These are phyloP conservation scores for Carduelis carduelis DNA, from an alignment of 2,797 vertebrate genomes.

Conservation along the genomic window DNA sequence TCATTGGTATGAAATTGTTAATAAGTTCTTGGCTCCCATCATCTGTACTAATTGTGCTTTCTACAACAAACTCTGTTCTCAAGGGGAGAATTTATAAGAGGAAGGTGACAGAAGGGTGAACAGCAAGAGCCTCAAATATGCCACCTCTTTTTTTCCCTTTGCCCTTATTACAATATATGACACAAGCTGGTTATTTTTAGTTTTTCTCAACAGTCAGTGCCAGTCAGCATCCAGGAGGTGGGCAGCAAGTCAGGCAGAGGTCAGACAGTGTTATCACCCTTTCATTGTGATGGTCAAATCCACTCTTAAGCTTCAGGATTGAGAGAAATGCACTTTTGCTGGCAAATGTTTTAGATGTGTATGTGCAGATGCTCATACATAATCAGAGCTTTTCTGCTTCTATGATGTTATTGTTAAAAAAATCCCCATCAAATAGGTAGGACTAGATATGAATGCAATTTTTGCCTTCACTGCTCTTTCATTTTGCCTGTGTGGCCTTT, in stretches of 20 bases:
- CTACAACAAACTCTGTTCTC: background rate
- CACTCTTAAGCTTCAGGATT: conserved; percentile 85
- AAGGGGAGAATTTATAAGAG: background rate
- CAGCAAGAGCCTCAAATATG: background rate
- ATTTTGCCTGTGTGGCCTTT: background rate
- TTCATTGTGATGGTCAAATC: conserved; percentile 89
- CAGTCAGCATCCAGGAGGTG: conserved; percentile 76
- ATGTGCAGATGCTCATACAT: conserved; percentile 60
- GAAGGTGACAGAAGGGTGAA: background rate
- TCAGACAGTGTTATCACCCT: conserved; percentile 83
- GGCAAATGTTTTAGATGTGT: conserved; percentile 78
- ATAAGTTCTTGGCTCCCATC: conserved; percentile 13
- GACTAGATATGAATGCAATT: background rate
- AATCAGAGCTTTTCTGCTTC: conserved; percentile 40
- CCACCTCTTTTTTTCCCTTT: background rate
- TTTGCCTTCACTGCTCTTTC: background rate
- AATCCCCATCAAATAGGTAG: background rate
- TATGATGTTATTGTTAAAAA: conserved; percentile 3
- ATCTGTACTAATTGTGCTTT: background rate
- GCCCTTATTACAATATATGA: background rate
- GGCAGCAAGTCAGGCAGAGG: conserved; percentile 78
- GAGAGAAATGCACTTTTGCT: conserved; percentile 86
- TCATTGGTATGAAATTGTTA: background rate
- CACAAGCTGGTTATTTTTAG: conserved; percentile 59
- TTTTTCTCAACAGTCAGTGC: conserved; percentile 36